Conservation (phyloP, 30 jellyfish, hydroid and myxozoan genomes). For the Pseudorhiza aurosa region DNA sequence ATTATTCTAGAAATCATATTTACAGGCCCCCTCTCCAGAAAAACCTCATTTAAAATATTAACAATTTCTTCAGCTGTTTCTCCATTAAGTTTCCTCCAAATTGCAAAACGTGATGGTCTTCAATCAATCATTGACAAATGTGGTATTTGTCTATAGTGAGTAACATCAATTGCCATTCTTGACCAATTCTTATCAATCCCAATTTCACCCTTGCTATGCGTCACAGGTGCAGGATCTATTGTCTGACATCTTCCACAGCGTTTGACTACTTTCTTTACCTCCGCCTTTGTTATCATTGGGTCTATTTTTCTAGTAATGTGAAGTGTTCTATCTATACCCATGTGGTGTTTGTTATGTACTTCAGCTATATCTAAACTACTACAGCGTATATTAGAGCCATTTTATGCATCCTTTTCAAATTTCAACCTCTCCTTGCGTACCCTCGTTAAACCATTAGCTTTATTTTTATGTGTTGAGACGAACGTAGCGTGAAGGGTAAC, state of each 20-base stretch:
- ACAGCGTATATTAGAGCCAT: too few species aligned
- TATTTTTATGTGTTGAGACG: constrained; percentile 30
- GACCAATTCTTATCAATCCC: background rate
- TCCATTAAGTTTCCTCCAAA: background rate
- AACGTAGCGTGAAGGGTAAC: background rate
- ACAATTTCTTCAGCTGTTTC: background rate
- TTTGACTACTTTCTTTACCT: background rate
- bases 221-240: too few species aligned
- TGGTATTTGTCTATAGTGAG: background rate
- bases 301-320: background rate
- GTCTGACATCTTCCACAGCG: background rate
- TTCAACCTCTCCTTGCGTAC: constrained; percentile 8
- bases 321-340: constrained; percentile 3
- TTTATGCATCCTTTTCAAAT: background rate
- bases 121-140: constrained; percentile 13
- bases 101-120: constrained; percentile 18
- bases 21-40: background rate
- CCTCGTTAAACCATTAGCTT: constrained; percentile 26
- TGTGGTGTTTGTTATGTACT: background rate
- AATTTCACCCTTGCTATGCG: too few species aligned
- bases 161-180: constrained; percentile 6
- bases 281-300: background rate
- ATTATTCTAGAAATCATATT: too few species aligned
- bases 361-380: background rate
- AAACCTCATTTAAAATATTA: background rate